Base-by-base conservation (phyloP, 1,140 invertebrate genomes). In the Pseudomyrmex dendroicus region DNA sequence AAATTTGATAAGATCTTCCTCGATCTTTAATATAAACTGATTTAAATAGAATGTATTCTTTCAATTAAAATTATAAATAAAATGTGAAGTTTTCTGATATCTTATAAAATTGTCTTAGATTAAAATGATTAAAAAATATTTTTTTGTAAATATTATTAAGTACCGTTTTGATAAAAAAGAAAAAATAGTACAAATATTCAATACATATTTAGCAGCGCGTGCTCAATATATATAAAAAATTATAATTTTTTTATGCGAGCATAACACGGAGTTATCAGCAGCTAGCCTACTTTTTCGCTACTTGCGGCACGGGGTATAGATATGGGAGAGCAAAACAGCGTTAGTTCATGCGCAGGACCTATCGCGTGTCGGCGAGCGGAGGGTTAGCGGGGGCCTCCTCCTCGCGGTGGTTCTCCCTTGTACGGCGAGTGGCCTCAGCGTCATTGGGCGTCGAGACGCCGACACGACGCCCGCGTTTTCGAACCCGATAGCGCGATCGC, bases 391-490 rank as follows among this genome's bases (percentile, higher is more conserved):
- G 50, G 87, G 73, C 66, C 72, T 63, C 64, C 72, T 63, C 64
- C 70, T 76, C 66, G 57, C 72, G 52, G 85, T 86, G 85, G 86
- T 62, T 86, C 84, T 87, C 86, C 83, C 78, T 87, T 78, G 74
- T 85, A 85, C 83, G 82, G 66, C 84, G 73, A 73, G 73, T 76
- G 82, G 73, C 82, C 84, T 86, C 83, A 85, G 86, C 89, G 78
- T 91, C 92, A 93, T 92, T 93, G 91, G 92, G 93, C 91, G 91
- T 92, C 89, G 89, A 87, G 90, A 90, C 92, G 90, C 89, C 90
- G 89, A 86, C 88, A 90, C 87, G 90, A 89, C 90, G 90, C 86
- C 35, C 88, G 90, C 84, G 86, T 76, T 88, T 89, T 89, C 87
- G 82, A 44, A 80, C 82, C 67, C 66, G 50, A 84, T 70, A 77